Evolutionary conservation across 2,888 invertebrate species (phyloP).

Genomic region (Drosophila heteroneura): DNA sequence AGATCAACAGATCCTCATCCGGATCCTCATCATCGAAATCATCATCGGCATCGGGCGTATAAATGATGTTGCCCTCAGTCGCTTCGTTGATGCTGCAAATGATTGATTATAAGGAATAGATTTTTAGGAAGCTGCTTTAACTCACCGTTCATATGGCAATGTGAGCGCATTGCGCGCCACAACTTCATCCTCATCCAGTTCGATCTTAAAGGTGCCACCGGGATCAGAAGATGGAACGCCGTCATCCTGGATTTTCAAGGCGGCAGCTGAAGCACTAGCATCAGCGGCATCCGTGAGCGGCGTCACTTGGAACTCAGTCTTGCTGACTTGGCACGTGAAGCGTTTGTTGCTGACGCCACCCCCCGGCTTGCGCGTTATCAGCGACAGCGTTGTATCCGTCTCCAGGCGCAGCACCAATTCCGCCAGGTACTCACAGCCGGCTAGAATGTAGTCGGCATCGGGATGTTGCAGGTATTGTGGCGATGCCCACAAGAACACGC

Average conservation of each 20-base stretch:
- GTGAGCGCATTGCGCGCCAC: conserved; percentile 84
- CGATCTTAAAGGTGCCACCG: conserved; percentile 84
- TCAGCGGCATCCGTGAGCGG: conserved; percentile 40
- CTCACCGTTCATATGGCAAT: conserved; percentile 85
- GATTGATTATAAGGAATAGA: neutral
- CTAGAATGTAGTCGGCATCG: conserved; percentile 74
- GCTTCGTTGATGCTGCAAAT: conserved; percentile 84
- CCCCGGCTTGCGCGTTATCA: conserved; percentile 79
- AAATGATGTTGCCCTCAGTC: conserved; percentile 89
- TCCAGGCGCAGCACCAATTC: conserved; percentile 81
- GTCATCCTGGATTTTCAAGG: conserved; percentile 32
- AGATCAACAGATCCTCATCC: conserved; percentile 93
- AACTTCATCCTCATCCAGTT: conserved; percentile 84
- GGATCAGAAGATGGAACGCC: conserved; percentile 28
- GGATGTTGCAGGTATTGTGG: conserved; percentile 69
- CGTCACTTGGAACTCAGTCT: conserved; percentile 76
- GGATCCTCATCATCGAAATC: conserved; percentile 95
- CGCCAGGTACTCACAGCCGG: conserved; percentile 83
- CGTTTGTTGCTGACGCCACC: conserved; percentile 80
- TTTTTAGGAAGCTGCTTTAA: neutral
- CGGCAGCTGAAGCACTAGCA: neutral
- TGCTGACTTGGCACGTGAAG: conserved; percentile 74
- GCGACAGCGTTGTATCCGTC: conserved; percentile 66
- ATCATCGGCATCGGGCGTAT: conserved; percentile 91
- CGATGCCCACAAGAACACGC: conserved; percentile 83